Evolutionary conservation across 2,797 vertebrate genomes (phyloP).

Genomic region (Borostomias antarcticus): DNA sequence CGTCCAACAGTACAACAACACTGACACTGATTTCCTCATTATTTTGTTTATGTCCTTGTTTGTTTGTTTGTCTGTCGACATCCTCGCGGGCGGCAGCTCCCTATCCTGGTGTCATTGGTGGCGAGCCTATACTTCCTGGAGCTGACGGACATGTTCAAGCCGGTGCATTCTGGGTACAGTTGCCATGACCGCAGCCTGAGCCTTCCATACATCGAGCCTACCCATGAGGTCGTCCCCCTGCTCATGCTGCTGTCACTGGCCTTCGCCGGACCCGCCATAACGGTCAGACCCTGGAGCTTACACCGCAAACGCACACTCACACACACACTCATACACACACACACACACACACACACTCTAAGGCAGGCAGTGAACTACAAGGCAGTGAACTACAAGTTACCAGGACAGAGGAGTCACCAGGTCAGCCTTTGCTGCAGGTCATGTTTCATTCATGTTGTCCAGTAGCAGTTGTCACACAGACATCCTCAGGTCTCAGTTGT

Average conservation of each 20-base stretch:
- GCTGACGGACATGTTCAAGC: constrained; percentile 96
- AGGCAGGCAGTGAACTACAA: not conserved
- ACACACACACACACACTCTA: not conserved
- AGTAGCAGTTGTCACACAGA: too few relatives aligned
- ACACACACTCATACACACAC: too few relatives aligned
- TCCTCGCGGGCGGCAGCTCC: constrained; percentile 77
- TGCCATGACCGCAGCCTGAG: constrained; percentile 97
- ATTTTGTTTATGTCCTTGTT: constrained; percentile 2
- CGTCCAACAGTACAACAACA: constrained; percentile 42
- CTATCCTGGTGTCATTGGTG: constrained; percentile 93
- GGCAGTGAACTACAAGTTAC: not conserved
- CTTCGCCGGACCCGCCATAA: constrained; percentile 92
- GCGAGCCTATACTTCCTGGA: constrained; percentile 97
- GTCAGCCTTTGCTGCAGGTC: too few relatives aligned
- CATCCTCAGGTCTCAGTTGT: too few relatives aligned
- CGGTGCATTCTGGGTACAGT: constrained; percentile 91
- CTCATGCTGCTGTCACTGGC: constrained; percentile 95
- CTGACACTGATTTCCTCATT: constrained; percentile 26
- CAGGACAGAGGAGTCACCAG: not conserved
- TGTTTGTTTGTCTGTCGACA: constrained; percentile 38
- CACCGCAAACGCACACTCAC: not conserved
- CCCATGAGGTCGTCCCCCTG: constrained; percentile 92
- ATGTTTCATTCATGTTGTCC: too few relatives aligned
- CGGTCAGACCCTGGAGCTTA: constrained; percentile 64
- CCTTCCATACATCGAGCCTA: constrained; percentile 93